Evolutionary conservation across 2,888 invertebrate genomes (phyloP).

Genomic region (Piscicola geometra): DNA sequence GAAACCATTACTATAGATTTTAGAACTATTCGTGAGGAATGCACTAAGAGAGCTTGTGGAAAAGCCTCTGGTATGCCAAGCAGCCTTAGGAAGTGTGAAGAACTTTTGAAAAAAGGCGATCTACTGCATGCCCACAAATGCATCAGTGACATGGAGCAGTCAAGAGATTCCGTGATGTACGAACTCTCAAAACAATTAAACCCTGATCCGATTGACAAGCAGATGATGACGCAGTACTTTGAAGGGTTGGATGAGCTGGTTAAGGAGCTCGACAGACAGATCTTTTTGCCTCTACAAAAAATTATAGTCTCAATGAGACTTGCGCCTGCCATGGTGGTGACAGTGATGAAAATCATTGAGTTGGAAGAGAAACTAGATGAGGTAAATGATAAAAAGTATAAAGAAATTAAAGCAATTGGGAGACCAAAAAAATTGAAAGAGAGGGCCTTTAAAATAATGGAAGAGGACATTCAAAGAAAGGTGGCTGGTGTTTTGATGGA

Average conservation of each 20-base stretch:
- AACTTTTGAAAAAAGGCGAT: slow-evolving; percentile 89
- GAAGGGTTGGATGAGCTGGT: slow-evolving; percentile 88
- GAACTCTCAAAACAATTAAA: slow-evolving; percentile 89
- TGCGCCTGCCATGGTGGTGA: slow-evolving; percentile 77
- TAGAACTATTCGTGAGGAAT: slow-evolving; percentile 82
- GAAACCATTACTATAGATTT: slow-evolving; percentile 72
- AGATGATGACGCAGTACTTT: slow-evolving; percentile 88
- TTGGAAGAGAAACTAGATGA: slow-evolving; percentile 88
- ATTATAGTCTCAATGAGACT: slow-evolving; percentile 89
- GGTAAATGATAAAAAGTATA: slow-evolving; percentile 72
- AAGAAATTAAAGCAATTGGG: slow-evolving; percentile 82
- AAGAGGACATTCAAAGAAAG: slow-evolving; percentile 59
- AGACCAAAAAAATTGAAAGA: slow-evolving; percentile 86
- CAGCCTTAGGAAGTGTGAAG: slow-evolving; percentile 86
- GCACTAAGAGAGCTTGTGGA: slow-evolving; percentile 88
- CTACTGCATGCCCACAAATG: slow-evolving; percentile 90
- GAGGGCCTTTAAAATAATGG: slow-evolving; percentile 72
- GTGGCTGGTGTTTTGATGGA: slow-evolving; percentile 93
- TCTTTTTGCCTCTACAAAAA: slow-evolving; percentile 79
- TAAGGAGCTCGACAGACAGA: slow-evolving; percentile 79
- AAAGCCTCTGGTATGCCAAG: slow-evolving; percentile 95
- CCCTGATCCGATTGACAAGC: slow-evolving; percentile 70
- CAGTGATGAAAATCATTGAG: slow-evolving; percentile 89
- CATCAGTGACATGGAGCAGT: slow-evolving; percentile 88
- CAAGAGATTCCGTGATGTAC: slow-evolving; percentile 87